Evolutionary conservation across 2,113 vertebrate genomes (phyloP).

Genomic region (Pluvialis apricaria): DNA sequence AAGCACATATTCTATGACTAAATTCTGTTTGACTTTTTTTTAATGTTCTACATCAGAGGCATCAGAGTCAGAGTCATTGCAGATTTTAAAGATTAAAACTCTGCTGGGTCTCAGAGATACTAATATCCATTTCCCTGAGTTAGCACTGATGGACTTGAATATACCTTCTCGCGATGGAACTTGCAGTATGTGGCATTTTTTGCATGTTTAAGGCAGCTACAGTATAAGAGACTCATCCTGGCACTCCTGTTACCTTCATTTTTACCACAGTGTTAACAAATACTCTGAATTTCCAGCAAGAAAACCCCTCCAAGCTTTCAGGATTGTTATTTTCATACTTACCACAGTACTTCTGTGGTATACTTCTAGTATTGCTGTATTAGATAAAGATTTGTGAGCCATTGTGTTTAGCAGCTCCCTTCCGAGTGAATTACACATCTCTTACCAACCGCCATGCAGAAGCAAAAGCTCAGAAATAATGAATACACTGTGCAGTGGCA

Average conservation of each 20-base stretch:
- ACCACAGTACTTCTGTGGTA: not conserved
- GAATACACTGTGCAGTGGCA: conserved; percentile 42
- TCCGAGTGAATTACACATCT: conserved; percentile 67
- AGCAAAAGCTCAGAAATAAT: conserved; percentile 72
- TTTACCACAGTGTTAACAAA: conserved; percentile 34
- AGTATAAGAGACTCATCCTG: not conserved
- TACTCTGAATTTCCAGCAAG: conserved; percentile 2
- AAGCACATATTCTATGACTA: conserved; percentile 27
- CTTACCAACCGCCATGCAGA: conserved; percentile 53
- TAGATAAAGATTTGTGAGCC: conserved; percentile 67
- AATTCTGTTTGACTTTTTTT: conserved; percentile 40
- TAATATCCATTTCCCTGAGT: conserved; percentile 33
- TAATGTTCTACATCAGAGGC: conserved; percentile 19
- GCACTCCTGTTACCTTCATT: conserved; percentile 16
- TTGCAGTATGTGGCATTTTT: conserved; percentile 31
- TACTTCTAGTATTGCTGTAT: not conserved
- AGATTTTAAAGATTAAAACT: conserved; percentile 41
- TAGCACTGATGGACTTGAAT: conserved; percentile 23
- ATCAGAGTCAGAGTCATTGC: not conserved
- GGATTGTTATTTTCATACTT: conserved; percentile 60
- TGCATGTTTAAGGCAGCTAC: conserved; percentile 28
- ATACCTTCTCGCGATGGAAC: not conserved
- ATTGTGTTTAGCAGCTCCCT: conserved; percentile 53
- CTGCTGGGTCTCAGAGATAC: not conserved
- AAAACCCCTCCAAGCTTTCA: conserved; percentile 20